A percentile compares a stretch with the other conserved stretches of the same genome.
Conservation (phyloP, 1,140 invertebrate species). For the Neelides sp. region DNA sequence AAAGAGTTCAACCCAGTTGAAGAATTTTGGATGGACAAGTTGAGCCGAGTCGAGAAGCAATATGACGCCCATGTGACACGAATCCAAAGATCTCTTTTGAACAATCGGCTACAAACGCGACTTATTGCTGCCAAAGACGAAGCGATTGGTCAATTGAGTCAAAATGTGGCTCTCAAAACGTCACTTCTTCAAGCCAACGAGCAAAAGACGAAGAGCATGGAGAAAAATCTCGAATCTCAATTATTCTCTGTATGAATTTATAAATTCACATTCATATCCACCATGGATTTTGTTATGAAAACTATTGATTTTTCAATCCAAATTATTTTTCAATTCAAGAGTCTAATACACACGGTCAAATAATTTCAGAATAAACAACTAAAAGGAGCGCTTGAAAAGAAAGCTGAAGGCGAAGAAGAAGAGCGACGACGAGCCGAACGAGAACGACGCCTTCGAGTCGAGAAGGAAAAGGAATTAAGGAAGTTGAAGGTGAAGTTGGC, state of each 20-base stretch:
- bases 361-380: too few species aligned
- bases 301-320: too few species aligned
- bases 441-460: neutral
- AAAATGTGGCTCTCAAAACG: too few species aligned
- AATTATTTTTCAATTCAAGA: too few species aligned
- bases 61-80: constrained; percentile 23
- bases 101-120: constrained; percentile 6
- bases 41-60: constrained; percentile 16
- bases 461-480: constrained; percentile 13
- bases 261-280: too few species aligned
- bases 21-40: constrained; percentile 29
- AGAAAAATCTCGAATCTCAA: too few species aligned
- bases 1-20: constrained; percentile 20
- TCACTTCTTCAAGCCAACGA: too few species aligned
- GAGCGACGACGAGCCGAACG: neutral
- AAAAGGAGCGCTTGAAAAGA: constrained; percentile 8
- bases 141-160: too few species aligned
- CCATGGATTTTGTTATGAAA: too few species aligned
- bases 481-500: constrained; percentile 10
- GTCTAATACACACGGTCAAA: too few species aligned
- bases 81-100: constrained; percentile 16
- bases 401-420: constrained; percentile 2
- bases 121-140: constrained; percentile 8
- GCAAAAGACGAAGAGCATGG: too few species aligned
- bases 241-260: too few species aligned